These are phyloP conservation scores for Halcyon leucocephala DNA, from an alignment of 2,797 vertebrate species.

Conservation along the genomic window DNA sequence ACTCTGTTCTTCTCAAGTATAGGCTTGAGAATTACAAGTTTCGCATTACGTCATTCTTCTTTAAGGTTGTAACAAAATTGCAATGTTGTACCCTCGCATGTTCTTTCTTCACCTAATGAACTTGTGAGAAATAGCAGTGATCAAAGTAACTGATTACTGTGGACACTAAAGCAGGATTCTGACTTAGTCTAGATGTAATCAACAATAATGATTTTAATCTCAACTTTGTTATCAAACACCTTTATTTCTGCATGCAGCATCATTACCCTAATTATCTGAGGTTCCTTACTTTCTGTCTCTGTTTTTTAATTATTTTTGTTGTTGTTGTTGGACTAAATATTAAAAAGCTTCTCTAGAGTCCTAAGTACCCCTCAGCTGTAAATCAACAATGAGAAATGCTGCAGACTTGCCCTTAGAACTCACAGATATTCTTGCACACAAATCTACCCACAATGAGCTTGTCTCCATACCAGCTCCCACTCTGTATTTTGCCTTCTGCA, in stretches of 20 bases:
- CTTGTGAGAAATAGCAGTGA: background rate
- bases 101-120: background rate
- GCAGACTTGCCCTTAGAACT: background rate
- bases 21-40: background rate
- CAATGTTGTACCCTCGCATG: background rate
- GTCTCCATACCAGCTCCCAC: background rate
- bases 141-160: background rate
- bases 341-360: background rate
- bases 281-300: background rate
- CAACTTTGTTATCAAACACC: background rate
- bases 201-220: background rate
- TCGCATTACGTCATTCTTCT: background rate
- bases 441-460: background rate
- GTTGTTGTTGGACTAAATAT: background rate
- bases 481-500: background rate
- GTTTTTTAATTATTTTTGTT: background rate
- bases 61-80: background rate
- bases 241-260: background rate
- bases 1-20: slow-evolving; percentile 15
- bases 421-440: background rate
- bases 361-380: background rate
- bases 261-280: background rate
- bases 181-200: background rate
- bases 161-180: background rate
- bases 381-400: background rate